These are phyloP conservation scores for Ooceraea biroi DNA, from an alignment of 1,140 invertebrate genomes.

Conservation along the genomic window DNA sequence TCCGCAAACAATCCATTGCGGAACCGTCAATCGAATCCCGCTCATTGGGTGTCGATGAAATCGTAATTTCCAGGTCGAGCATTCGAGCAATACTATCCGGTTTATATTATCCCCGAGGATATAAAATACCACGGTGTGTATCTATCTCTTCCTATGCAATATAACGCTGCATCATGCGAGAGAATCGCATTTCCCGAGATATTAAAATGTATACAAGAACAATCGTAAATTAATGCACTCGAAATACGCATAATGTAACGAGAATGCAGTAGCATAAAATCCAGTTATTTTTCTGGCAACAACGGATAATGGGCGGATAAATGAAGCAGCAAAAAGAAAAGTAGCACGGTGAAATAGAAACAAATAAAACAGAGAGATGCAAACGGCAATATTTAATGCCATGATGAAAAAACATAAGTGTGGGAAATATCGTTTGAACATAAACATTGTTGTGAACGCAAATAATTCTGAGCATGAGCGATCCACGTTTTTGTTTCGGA, in stretches of 20 bases:
- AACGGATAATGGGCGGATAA: neutral
- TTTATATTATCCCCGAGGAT: constrained; percentile 10
- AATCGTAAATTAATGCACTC: neutral
- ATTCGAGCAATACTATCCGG: constrained; percentile 6
- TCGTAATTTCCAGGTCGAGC: constrained; percentile 30
- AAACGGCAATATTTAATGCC: constrained; percentile 10
- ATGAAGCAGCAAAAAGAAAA: constrained; percentile 3
- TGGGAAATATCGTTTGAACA: neutral
- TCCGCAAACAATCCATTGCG: constrained; percentile 8
- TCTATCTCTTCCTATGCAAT: neutral
- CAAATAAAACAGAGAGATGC: neutral
- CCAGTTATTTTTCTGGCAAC: neutral
- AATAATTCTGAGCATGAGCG: constrained; percentile 32
- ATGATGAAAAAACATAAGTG: constrained; percentile 27
- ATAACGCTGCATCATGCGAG: neutral
- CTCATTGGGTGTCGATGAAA: neutral
- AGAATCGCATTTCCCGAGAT: neutral
- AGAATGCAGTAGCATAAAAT: neutral
- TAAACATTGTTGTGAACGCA: neutral
- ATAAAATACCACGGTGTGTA: neutral
- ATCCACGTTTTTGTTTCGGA: neutral
- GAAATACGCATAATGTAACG: neutral
- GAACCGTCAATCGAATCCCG: neutral
- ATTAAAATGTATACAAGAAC: constrained; percentile 29
- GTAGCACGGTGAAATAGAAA: constrained; percentile 2